These are phyloP conservation scores for Conomelus anceps DNA, from an alignment of 2,888 invertebrate genomes.

Conservation along the genomic window DNA sequence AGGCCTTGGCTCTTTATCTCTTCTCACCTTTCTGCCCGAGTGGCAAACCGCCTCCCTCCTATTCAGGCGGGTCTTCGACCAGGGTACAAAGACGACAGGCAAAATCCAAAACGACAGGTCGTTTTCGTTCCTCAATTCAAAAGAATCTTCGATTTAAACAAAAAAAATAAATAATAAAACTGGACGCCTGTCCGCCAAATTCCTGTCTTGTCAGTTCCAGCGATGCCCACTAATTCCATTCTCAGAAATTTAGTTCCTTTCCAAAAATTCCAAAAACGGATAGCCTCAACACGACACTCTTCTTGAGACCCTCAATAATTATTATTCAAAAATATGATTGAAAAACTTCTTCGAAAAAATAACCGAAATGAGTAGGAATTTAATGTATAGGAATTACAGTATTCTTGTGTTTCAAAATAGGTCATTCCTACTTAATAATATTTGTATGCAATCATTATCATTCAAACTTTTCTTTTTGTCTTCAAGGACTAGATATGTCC, in stretches of 20 bases:
- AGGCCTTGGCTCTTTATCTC: not conserved
- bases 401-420: no score
- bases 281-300: not conserved
- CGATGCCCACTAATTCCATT: not conserved
- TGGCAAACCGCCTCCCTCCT: not conserved
- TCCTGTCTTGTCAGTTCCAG: not conserved
- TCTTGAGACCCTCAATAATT: no score
- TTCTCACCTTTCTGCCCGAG: not conserved
- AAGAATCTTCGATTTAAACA: not conserved
- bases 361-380: no score
- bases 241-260: not conserved
- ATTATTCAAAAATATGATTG: no score
- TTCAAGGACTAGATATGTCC: no score
- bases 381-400: no score
- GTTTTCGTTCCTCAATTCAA: not conserved
- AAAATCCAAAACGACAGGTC: not conserved
- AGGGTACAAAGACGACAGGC: not conserved
- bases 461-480: no score
- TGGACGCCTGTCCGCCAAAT: not conserved
- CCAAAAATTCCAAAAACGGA: not conserved
- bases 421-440: no score
- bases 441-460: no score
- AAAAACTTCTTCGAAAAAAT: no score
- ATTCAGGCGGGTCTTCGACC: not conserved
- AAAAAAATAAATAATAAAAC: not conserved